Evolutionary conservation across 2,113 vertebrate genomes (phyloP), one percentile per base, ranked within the genome.

Genomic region (Neomonachus schauinslandi): DNA sequence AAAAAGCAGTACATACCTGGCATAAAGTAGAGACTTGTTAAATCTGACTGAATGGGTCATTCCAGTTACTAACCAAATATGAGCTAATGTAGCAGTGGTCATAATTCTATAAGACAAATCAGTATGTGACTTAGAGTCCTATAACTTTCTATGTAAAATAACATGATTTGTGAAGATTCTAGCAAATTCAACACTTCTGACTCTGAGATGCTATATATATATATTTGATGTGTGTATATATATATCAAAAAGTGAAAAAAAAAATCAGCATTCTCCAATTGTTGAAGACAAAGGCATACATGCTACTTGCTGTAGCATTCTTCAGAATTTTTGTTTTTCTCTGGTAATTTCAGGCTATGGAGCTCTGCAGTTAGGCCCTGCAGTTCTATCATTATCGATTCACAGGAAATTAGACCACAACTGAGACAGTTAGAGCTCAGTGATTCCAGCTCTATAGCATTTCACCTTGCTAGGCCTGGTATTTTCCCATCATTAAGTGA

Each of bases 401-500:
- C 26, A 22, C 3, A 5, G 63, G 22, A 81, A 81, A 55, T 76
- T 1, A 84, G 14, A n/a, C 3, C 10, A 3, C n/a, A 49, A 4
- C 21, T 13, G 1, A 21, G 49, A 72, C 33, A 42, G 31, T 51
- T 0, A 31, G 13, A 46, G n/a, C 28, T 55, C 21, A 36, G 1
- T 1, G 31, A 53, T 61, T 36, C 46, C 26, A 5, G 16, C 18
- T 91, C 51, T 72, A 39, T 0, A 51, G 10, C 2, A 21, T 53
- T 79, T 76, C 53, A 31, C 26, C 33, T 59, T 65, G 28, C 11
- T 22, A n/a, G 1, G 24, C 7, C 59, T 76, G 19, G 2, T 19
- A 28, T 31, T 57, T 74, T 55, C 9, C 39, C 63, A 67, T 13
- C 36, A 9, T 42, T 69, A 57, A 59, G 31, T 6, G 16, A 26